Percentiles rank a stretch among this genome's conserved stretches.
phyloP scores from a whole-genome alignment of 2,113 vertebrate species.

The Calypte anna region DNA sequence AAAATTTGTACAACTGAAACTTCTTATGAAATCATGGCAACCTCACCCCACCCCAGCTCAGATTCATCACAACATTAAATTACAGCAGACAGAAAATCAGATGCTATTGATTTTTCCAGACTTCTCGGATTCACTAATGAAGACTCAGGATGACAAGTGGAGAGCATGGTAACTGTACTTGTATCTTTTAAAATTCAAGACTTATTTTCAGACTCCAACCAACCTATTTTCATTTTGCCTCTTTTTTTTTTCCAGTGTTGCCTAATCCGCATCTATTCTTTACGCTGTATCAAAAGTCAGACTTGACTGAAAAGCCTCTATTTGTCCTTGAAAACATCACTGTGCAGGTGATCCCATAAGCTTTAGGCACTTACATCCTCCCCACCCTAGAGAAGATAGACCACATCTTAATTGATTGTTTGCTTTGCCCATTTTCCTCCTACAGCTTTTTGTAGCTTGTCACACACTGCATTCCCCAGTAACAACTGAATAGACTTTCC shows the following conservation, averaged over 20 bases:
- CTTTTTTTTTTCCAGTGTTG: background rate
- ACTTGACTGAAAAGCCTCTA: background rate
- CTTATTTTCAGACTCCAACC: background rate
- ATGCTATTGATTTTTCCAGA: conserved; percentile 18
- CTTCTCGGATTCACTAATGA: background rate
- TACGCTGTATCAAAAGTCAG: background rate
- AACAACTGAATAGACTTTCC: background rate
- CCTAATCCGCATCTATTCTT: background rate
- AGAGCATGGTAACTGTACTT: background rate
- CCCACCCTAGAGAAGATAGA: background rate
- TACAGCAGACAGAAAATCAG: background rate
- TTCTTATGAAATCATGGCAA: background rate
- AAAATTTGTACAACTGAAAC: background rate
- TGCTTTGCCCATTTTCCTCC: background rate
- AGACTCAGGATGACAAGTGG: background rate
- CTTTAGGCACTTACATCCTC: background rate
- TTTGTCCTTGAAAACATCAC: background rate
- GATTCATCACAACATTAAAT: background rate
- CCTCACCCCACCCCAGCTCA: background rate
- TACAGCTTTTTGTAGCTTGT: background rate
- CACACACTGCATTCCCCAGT: background rate
- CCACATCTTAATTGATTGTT: background rate
- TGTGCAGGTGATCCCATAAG: background rate
- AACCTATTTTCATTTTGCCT: background rate
- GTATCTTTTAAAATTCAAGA: background rate